phyloP scores from a whole-genome alignment of 2,797 vertebrate genomes.

The Diceros bicornis region DNA sequence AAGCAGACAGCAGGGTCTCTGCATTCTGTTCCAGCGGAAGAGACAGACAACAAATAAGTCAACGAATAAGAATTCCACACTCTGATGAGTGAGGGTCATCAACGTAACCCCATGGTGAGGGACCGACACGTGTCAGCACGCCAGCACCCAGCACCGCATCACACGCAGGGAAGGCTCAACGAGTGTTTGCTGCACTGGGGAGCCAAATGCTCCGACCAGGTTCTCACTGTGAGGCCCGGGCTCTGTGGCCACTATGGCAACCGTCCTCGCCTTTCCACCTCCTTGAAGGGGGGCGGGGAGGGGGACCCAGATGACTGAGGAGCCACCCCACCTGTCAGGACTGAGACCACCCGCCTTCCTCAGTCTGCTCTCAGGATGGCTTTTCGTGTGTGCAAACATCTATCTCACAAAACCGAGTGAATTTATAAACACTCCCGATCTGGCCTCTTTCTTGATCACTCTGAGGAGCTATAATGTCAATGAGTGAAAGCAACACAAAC shows the following conservation, averaged over 20 bases:
- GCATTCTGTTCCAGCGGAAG: background rate
- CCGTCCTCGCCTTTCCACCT: background rate
- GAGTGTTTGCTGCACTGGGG: rapidly evolving
- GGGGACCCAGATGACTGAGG: background rate
- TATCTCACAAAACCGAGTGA: background rate
- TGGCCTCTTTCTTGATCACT: background rate
- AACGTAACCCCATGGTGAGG: rapidly evolving
- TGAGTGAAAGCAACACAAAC: background rate
- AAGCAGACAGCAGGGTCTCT: background rate
- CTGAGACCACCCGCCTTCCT: rapidly evolving
- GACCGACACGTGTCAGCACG: rapidly evolving
- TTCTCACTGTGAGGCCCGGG: rapidly evolving
- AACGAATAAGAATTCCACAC: background rate
- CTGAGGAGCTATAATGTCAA: background rate
- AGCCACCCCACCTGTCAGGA: too few species aligned
- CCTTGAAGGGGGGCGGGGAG: rapidly evolving
- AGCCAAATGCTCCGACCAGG: background rate
- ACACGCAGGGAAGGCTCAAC: rapidly evolving
- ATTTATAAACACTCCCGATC: background rate
- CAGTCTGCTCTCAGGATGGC: background rate
- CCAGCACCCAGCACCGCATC: rapidly evolving
- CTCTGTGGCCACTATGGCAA: background rate
- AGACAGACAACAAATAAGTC: background rate
- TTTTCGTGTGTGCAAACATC: background rate
- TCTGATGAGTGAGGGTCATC: background rate